Percentiles rank a stretch among this genome's conserved stretches.
These are phyloP conservation scores for Anguilla marmorata DNA, from an alignment of 2,797 vertebrate genomes.

Conservation along the genomic window DNA sequence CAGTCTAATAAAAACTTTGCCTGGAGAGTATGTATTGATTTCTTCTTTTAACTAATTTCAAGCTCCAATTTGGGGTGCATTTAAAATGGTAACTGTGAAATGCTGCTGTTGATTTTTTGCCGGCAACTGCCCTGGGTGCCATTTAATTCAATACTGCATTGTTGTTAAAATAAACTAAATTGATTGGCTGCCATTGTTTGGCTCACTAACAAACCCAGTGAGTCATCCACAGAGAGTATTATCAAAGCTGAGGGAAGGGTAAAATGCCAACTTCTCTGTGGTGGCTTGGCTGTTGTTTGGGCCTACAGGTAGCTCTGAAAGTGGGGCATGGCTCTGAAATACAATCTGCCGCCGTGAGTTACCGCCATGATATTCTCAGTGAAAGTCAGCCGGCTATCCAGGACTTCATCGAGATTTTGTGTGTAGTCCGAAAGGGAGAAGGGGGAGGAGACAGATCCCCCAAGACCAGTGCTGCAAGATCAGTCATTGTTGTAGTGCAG, in stretches of 20 bases:
- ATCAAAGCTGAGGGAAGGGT: neutral
- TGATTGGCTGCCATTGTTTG: neutral
- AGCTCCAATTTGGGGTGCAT: neutral
- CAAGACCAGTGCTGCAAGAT: too few species aligned
- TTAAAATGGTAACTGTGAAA: neutral
- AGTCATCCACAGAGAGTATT: conserved; percentile 3
- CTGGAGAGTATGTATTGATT: neutral
- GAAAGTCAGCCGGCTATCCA: neutral
- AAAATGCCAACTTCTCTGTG: neutral
- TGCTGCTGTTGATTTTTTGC: neutral
- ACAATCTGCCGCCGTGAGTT: neutral
- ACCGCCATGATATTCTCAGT: neutral
- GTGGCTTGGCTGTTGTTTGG: neutral
- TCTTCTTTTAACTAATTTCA: neutral
- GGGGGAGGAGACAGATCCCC: too few species aligned
- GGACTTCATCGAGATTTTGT: too few species aligned
- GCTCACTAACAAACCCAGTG: neutral
- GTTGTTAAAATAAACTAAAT: neutral
- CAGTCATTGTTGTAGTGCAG: too few species aligned
- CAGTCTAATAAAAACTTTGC: neutral
- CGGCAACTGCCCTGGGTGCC: neutral
- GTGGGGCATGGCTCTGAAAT: neutral
- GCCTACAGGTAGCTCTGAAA: neutral
- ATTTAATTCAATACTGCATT: neutral
- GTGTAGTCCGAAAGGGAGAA: too few species aligned